These are phyloP conservation scores for Drosophila paramelanica DNA, from an alignment of 2,888 invertebrate genomes.

Conservation along the genomic window DNA sequence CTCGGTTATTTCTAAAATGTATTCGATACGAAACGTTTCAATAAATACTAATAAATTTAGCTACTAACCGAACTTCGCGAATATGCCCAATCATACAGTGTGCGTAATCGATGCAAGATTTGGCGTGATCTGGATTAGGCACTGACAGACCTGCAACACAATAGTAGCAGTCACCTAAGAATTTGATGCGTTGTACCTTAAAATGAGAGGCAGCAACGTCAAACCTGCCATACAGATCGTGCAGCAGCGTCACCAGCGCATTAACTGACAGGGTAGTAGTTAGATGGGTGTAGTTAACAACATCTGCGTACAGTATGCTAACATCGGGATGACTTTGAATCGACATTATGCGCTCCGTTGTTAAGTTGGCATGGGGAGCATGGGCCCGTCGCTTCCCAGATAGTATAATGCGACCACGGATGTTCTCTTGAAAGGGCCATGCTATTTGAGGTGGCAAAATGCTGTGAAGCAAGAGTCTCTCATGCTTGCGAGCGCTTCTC, in stretches of 20 bases:
- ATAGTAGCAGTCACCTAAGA: slow-evolving; percentile 97
- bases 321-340: slow-evolving; percentile 94
- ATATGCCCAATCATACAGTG: slow-evolving; percentile 95
- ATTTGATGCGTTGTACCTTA: slow-evolving; percentile 93
- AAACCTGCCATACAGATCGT: slow-evolving; percentile 95
- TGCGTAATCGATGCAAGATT: slow-evolving; percentile 94
- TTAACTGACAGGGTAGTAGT: slow-evolving; percentile 92
- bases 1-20: slow-evolving; percentile 87
- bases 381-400: rapidly evolving
- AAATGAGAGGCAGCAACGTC: slow-evolving; percentile 94
- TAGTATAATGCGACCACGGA: slow-evolving; percentile 85
- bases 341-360: slow-evolving; percentile 85
- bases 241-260: slow-evolving; percentile 93
- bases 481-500: slow-evolving; percentile 39
- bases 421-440: slow-evolving; percentile 86
- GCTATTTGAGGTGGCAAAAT: slow-evolving; percentile 95
- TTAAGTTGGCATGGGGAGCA: rapidly evolving
- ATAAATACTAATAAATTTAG: not conserved
- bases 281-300: slow-evolving; percentile 93
- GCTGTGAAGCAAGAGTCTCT: slow-evolving; percentile 88
- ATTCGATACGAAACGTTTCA: not conserved
- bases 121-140: slow-evolving; percentile 91
- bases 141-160: slow-evolving; percentile 94
- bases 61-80: slow-evolving; percentile 86
- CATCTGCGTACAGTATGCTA: slow-evolving; percentile 95